Conservation (phyloP, 92 coral and sea anemone genomes). For the Parazoanthus darwini region DNA sequence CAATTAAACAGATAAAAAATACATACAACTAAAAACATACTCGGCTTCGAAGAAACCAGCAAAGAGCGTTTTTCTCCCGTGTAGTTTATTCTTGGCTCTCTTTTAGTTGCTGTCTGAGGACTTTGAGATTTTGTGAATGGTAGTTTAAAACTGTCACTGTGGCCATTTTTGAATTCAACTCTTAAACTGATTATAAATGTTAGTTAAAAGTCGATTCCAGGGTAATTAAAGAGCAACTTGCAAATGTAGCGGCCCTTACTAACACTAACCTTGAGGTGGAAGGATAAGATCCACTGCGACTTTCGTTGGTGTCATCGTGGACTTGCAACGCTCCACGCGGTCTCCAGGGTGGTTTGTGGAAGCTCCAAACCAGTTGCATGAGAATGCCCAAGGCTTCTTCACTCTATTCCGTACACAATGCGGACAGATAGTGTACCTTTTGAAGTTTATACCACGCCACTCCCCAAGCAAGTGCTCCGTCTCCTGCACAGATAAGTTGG, state of each 20-base stretch:
- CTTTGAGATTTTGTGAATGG: no score
- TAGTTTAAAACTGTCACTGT: no score
- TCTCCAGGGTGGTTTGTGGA: constrained; percentile 10
- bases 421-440: constrained; percentile 85
- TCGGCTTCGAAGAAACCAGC: no score
- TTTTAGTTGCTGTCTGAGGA: no score
- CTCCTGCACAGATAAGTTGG: constrained; percentile 55
- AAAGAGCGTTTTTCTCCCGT: no score
- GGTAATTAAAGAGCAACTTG: no score
- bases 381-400: constrained; percentile 57
- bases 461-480: constrained; percentile 71
- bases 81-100: no score
- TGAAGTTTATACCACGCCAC: constrained; percentile 76
- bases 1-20: no score
- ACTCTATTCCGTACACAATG: constrained; percentile 53
- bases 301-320: not conserved
- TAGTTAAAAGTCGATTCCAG: no score
- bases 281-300: constrained; percentile 38
- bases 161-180: no score
- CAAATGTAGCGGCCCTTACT: not conserved
- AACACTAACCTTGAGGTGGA: constrained; percentile 37
- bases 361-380: constrained; percentile 71
- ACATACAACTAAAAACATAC: no score
- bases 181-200: no score
- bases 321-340: constrained; percentile 14